A percentile compares a stretch with the other conserved stretches of the same genome.
Conservation (phyloP, 2,797 vertebrate genomes). For the Microtus obscurus region DNA sequence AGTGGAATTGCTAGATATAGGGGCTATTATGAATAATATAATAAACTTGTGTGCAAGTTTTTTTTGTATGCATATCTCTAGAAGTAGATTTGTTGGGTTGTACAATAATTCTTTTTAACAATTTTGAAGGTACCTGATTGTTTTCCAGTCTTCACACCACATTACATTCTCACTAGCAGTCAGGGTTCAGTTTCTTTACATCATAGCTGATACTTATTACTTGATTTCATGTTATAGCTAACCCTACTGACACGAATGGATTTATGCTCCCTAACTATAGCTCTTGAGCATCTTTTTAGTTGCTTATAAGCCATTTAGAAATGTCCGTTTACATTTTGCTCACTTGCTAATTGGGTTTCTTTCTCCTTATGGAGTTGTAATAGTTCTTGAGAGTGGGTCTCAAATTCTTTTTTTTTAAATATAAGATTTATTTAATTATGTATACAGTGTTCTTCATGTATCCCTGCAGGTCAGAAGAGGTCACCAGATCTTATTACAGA, state of each 20-base stretch:
- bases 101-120: constrained; percentile 9
- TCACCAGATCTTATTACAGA: too few species aligned
- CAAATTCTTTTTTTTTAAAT: neutral
- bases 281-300: constrained; percentile 21
- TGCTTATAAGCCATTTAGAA: constrained; percentile 44
- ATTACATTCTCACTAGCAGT: constrained; percentile 26
- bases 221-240: neutral
- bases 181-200: constrained; percentile 2
- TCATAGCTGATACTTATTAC: neutral
- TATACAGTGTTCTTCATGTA: too few species aligned
- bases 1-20: neutral
- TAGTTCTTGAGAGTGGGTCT: constrained; percentile 37
- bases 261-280: constrained; percentile 19
- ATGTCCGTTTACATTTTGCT: neutral
- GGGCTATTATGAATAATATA: constrained; percentile 13
- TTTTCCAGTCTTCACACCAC: neutral
- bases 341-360: constrained; percentile 30
- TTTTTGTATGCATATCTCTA: neutral
- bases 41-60: neutral
- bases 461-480: too few species aligned
- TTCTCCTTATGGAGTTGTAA: constrained; percentile 27
- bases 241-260: neutral
- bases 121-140: neutral
- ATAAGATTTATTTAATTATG: too few species aligned
- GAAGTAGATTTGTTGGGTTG: neutral